phyloP scores from a whole-genome alignment of 2,888 invertebrate genomes.

The Hylaea fasciaria region DNA sequence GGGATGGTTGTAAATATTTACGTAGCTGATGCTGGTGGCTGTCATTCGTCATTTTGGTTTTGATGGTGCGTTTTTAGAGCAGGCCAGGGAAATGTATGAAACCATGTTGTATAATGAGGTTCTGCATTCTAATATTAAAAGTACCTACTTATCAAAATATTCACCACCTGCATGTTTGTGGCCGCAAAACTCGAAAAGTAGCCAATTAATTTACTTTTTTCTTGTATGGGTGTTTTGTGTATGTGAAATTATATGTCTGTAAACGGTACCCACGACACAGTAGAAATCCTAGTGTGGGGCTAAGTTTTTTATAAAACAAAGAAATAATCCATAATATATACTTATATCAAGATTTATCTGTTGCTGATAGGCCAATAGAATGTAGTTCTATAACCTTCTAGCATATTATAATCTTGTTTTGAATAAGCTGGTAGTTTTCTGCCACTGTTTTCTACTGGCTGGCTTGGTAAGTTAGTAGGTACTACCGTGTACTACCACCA shows the following conservation, averaged over 20 bases:
- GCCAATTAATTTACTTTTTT: not conserved
- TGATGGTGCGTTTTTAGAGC: no score
- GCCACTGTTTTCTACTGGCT: not conserved
- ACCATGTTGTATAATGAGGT: not conserved
- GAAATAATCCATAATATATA: constrained; percentile 32
- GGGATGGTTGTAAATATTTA: constrained; percentile 1
- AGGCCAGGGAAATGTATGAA: no score
- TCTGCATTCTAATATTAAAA: no score
- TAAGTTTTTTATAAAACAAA: no score
- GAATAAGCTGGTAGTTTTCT: not conserved
- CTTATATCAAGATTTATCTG: constrained; percentile 42
- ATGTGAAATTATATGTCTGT: no score
- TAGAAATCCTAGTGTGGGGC: no score
- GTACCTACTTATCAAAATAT: no score
- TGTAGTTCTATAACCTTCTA: constrained; percentile 40
- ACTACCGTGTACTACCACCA: not conserved
- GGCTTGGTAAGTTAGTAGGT: not conserved
- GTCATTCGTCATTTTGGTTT: not conserved
- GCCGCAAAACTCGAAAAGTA: no score
- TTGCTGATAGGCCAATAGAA: constrained; percentile 41
- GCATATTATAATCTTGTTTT: constrained; percentile 34
- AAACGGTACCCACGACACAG: no score
- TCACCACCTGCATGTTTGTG: no score
- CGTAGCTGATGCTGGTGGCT: not conserved
- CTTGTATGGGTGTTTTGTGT: no score